A percentile compares a stretch with the other conserved stretches of the same genome.
Conservation (phyloP, 2,113 vertebrate genomes). For the Perca flavescens region DNA sequence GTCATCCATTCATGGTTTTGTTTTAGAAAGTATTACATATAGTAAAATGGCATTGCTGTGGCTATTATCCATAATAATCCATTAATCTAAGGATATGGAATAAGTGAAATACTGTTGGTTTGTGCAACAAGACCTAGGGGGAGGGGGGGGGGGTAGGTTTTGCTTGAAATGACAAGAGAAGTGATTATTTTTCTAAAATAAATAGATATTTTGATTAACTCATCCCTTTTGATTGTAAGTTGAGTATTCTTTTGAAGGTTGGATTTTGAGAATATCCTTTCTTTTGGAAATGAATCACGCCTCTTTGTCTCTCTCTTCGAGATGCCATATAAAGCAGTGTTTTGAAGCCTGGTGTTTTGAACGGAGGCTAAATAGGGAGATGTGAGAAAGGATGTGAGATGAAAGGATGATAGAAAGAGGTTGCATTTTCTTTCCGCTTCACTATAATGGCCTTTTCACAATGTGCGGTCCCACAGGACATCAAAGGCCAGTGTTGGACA, state of each 20-base stretch:
- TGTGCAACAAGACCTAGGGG: neutral
- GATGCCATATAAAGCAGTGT: constrained; percentile 66
- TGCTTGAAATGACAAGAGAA: constrained; percentile 13
- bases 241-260: constrained; percentile 36
- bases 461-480: constrained; percentile 87
- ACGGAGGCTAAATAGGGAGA: constrained; percentile 64
- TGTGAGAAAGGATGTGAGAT: constrained; percentile 59
- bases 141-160: neutral
- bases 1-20: neutral
- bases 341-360: constrained; percentile 63
- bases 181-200: constrained; percentile 16
- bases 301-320: constrained; percentile 38
- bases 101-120: neutral
- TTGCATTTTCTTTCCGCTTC: constrained; percentile 48
- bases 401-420: constrained; percentile 62
- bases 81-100: neutral
- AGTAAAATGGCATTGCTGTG: neutral
- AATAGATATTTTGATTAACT: constrained; percentile 22
- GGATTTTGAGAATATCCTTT: constrained; percentile 38
- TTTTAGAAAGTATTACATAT: neutral
- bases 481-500: constrained; percentile 98
- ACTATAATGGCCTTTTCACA: constrained; percentile 68
- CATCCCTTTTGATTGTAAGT: constrained; percentile 28
- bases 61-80: neutral
- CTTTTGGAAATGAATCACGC: constrained; percentile 40